These are phyloP conservation scores for Caenorhabditis briggsae DNA, from an alignment of 1,140 invertebrate genomes.

Conservation along the genomic window DNA sequence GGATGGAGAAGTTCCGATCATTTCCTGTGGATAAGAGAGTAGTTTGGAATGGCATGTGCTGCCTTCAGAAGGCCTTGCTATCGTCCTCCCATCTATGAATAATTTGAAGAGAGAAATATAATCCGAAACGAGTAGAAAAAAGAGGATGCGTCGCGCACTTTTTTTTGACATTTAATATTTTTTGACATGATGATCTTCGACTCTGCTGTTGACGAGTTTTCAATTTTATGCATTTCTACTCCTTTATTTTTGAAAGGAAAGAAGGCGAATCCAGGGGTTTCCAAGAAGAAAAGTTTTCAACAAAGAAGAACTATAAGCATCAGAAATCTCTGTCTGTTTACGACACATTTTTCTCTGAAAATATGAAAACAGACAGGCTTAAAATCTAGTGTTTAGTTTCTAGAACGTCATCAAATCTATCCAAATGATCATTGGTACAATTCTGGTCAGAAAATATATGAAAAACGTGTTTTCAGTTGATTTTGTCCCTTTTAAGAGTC, in stretches of 20 bases:
- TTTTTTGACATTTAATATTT: conserved; percentile 53
- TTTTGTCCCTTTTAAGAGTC: too few species aligned
- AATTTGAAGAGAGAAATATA: conserved; percentile 10
- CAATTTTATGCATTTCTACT: conserved; percentile 40
- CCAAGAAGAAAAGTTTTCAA: too few species aligned
- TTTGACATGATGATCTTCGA: conserved; percentile 53
- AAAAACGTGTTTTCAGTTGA: too few species aligned
- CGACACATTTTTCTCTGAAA: too few species aligned
- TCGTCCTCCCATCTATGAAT: conserved; percentile 15
- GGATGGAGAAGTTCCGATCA: conserved; percentile 38
- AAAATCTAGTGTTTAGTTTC: too few species aligned
- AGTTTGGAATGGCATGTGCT: conserved; percentile 7
- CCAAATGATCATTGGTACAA: too few species aligned
- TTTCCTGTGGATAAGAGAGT: conserved; percentile 48
- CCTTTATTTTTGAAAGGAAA: background rate
- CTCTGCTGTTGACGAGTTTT: conserved; percentile 24
- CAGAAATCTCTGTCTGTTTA: too few species aligned
- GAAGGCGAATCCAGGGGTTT: background rate
- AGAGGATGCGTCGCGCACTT: background rate
- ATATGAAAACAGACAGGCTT: too few species aligned
- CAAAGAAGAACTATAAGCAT: too few species aligned
- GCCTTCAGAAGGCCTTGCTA: background rate
- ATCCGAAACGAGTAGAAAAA: conserved; percentile 25
- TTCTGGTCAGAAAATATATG: too few species aligned
- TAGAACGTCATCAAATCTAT: too few species aligned